Conservation (phyloP, 2,888 invertebrate species). For the Byasa hedistus region DNA sequence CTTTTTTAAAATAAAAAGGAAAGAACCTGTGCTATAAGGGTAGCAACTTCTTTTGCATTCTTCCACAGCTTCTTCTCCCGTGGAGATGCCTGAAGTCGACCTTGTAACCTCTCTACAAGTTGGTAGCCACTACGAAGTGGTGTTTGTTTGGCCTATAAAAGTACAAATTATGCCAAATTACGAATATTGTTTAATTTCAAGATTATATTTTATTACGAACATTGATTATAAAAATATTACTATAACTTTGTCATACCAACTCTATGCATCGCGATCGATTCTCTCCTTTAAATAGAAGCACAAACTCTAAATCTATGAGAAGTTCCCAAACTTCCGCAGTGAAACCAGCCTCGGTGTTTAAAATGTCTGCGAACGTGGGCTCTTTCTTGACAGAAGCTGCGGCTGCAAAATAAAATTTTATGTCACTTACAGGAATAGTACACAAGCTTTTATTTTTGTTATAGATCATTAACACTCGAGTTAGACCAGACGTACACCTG, state of each 20-base stretch:
- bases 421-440: too few species aligned
- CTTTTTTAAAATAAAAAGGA: background rate
- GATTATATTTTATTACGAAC: background rate
- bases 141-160: constrained; percentile 62
- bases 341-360: constrained; percentile 61
- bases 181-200: background rate
- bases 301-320: constrained; percentile 66
- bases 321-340: constrained; percentile 62
- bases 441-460: too few species aligned
- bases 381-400: constrained; percentile 32
- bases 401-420: constrained; percentile 35
- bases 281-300: constrained; percentile 61
- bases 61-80: constrained; percentile 72
- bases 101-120: constrained; percentile 62
- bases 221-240: background rate
- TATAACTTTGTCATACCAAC: constrained; percentile 52
- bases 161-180: background rate
- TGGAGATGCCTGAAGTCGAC: constrained; percentile 57
- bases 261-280: constrained; percentile 58
- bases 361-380: constrained; percentile 47
- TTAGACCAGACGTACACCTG: too few species aligned
- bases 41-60: constrained; percentile 69
- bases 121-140: constrained; percentile 56
- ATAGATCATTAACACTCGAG: too few species aligned
- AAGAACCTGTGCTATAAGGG: constrained; percentile 66